Base-by-base conservation (phyloP, 2,797 vertebrate species). In the Tamandua tetradactyla region DNA sequence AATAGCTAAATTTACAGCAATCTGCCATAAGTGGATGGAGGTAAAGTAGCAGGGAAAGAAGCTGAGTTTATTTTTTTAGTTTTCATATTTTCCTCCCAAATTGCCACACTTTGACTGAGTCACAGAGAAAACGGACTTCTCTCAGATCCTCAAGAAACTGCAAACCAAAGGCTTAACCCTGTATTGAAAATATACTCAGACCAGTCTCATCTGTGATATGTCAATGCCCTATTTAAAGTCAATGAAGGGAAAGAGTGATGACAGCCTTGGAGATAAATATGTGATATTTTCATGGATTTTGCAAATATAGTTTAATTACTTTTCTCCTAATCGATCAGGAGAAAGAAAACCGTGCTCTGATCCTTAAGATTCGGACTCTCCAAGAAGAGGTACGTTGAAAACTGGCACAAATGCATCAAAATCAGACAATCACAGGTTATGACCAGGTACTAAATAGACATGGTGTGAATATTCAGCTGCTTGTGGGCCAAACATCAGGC, bases 301-400 rank as follows among this genome's bases (percentile, higher is more conserved):
- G 92, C n/a, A 84, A 91, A n/a, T 89, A 18, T 15, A 86, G 82
- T 91, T 15, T 25, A 32, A 3, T 47, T 61, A 66, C 1, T 87
- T 61, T 75, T 10, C 74, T 55, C 59, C 87, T 14, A 47, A 62
- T 81, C 13, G 91, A 96, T 25, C 95, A 99, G 99, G 99, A 99
- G 96, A 98, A 98, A 88, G 99, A 99, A 97, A 99, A 99, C 96
- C 98, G 98, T 57, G 96, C 97, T 93, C 98, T 99, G 17, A 96
- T 99, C 80, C 91, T 98, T 66, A 98, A 99, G 97, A 99, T 99
- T 69, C 94, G 97, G 12, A 97, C 98, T 95, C 98, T 99, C 14
- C 99, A 99, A 96, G 99, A 99, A 88, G 99, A 99, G 99, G 99
- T 99, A 98, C 23, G 93, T 91, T 61, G n/a, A 79, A 75, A 8